Percentiles rank a stretch among this genome's conserved stretches.
phyloP scores from a whole-genome alignment of 2,113 vertebrate genomes.

The Delphinapterus leucas region DNA sequence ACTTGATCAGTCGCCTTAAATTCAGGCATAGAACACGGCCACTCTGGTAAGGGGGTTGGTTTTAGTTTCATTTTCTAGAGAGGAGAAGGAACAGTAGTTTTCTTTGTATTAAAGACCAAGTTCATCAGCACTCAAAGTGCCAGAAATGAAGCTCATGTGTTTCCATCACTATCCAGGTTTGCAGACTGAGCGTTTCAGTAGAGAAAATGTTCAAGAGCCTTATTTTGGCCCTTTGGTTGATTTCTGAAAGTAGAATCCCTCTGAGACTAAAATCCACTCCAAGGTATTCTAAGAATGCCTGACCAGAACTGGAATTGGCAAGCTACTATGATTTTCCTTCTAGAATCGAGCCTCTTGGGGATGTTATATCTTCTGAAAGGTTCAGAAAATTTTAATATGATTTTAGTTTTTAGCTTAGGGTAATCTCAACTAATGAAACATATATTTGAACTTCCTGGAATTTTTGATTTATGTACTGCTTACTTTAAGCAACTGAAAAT shows the following conservation, averaged over 20 bases:
- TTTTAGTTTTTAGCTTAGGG: not conserved
- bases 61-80: conserved; percentile 1
- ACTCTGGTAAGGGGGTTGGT: not conserved
- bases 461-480: not conserved
- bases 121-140: not conserved
- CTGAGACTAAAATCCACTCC: not conserved
- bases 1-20: not conserved
- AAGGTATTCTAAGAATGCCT: conserved; percentile 38
- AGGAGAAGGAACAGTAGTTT: not conserved
- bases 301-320: conserved; percentile 1
- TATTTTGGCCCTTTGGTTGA: not conserved
- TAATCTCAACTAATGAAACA: not conserved
- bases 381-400: not conserved
- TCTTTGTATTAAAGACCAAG: not conserved
- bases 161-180: not conserved
- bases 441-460: not conserved
- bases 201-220: not conserved
- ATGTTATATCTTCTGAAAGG: not conserved
- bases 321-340: not conserved
- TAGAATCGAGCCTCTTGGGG: not conserved
- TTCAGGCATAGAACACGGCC: not conserved
- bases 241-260: not conserved
- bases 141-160: not conserved
- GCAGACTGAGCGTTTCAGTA: not conserved
- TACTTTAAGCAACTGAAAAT: not conserved